Base-by-base conservation (phyloP, 2,797 vertebrate species). In the Gymnopithys bicolor region DNA sequence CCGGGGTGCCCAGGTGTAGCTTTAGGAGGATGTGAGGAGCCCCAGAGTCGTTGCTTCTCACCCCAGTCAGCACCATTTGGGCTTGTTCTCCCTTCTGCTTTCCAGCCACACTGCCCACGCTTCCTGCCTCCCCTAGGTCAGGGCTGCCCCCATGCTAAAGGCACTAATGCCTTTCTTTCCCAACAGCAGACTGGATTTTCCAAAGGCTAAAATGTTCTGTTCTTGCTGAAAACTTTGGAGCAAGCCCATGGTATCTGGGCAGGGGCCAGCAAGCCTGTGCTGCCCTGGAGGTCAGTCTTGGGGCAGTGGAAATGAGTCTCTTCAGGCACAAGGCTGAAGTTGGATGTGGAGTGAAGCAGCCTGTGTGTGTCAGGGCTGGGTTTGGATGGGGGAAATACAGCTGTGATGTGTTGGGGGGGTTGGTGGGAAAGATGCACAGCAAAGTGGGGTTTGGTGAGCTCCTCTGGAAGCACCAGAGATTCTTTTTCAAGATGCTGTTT, bases 81-180 rank as follows among this genome's bases (percentile, higher is more conserved):
- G 37, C 23, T 95, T 81, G 37, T 49, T 32, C 18, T 88, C 39
- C 37, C 27, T 93, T 86, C 66, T 93, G 51, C 77, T 96, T 88
- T 90, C 49, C 27, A 43, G 39, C 46, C 62, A 49, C 35, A 3
- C 33, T 35, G 53, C 45, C 22, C 19, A 25, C 14, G 4, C 8
- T 45, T 89, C 68, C 52, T 90, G 68, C 59, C 43, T 84, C 51
- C 55, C 28, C 18, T 41, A 46, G 60, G 13, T 74, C 69, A 27
- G 66, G 77, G 37, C 87, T 77, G 41, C 46, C 19, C 27, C 55
- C 0, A 0, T n/a, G 52, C 68, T 37, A 46, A 22, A 84, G 64
- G 27, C 60, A 10, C 27, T 77, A 48, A 75, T 90, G 51, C 52
- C 23, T 85, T 39, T 63, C 71, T 83, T 83, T 30, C 49, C n/a